A percentile compares a stretch with the other conserved stretches of the same genome.
These are phyloP conservation scores for Puffinus mauretanicus DNA, from an alignment of 2,113 vertebrate species.

Conservation along the genomic window DNA sequence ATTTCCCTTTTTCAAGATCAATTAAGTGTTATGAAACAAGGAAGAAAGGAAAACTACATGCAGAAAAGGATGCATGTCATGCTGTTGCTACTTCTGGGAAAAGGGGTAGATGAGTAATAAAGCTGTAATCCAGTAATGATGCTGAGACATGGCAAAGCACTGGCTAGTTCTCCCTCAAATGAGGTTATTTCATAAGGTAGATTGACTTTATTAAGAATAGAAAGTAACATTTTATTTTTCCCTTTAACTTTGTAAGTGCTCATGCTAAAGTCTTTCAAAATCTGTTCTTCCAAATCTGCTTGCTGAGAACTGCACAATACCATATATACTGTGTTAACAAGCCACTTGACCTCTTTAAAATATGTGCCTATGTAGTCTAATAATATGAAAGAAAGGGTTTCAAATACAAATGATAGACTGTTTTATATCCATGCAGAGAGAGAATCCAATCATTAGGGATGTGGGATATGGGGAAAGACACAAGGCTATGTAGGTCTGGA, in stretches of 20 bases:
- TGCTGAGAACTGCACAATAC: not conserved
- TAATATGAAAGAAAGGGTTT: slow-evolving; percentile 18
- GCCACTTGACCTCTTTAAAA: slow-evolving; percentile 11
- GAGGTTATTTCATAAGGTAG: not conserved
- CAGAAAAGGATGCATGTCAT: not conserved
- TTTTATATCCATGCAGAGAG: slow-evolving; percentile 3
- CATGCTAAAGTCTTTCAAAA: not conserved
- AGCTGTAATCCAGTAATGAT: not conserved
- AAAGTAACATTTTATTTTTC: slow-evolving; percentile 19
- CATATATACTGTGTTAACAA: slow-evolving; percentile 27
- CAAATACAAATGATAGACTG: slow-evolving; percentile 20
- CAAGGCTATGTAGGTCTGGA: not conserved
- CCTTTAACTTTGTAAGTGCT: not conserved
- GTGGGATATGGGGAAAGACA: not conserved
- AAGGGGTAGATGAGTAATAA: not conserved
- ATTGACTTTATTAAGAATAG: slow-evolving; percentile 8
- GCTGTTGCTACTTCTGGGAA: not conserved
- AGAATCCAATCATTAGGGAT: slow-evolving; percentile 1
- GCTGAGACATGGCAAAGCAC: not conserved
- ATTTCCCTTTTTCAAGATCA: not conserved
- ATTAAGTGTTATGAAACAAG: not conserved
- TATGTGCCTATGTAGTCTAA: not conserved
- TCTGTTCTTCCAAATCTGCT: not conserved
- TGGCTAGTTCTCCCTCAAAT: not conserved
- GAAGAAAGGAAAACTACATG: not conserved